phyloP scores from a whole-genome alignment of 35 echinoderm and acorn worm species.

The Ophioderma brevispina region DNA sequence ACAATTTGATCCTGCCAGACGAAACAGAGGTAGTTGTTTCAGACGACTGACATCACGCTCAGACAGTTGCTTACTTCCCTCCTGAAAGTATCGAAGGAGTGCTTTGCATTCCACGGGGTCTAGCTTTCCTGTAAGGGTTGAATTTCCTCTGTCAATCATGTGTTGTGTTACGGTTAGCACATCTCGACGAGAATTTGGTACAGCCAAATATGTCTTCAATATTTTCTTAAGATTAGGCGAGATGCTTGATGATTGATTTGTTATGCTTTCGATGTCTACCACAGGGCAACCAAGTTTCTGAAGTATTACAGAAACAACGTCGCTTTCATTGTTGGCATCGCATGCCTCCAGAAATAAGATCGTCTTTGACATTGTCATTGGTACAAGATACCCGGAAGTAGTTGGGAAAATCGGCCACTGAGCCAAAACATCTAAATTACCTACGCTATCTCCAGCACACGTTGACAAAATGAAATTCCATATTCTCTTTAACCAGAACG shows the following conservation, averaged over 20 bases:
- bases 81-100: conserved; percentile 7
- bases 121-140: not conserved
- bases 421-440: not conserved
- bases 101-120: not conserved
- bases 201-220: not conserved
- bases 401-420: conserved; percentile 20
- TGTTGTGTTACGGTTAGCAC: not conserved
- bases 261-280: not conserved
- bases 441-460: not conserved
- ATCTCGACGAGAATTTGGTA: not conserved
- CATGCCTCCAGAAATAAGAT: not conserved
- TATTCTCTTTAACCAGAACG: not conserved
- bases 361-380: conserved; percentile 3
- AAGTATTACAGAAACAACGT: not conserved
- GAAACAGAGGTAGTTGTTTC: not conserved
- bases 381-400: not conserved
- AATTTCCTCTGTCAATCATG: not conserved
- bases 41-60: not conserved
- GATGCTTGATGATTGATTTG: not conserved
- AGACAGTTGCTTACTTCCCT: not conserved
- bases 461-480: conserved; percentile 11
- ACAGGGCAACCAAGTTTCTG: not conserved
- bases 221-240: not conserved
- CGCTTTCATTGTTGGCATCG: not conserved
- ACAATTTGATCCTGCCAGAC: too few species aligned